A percentile compares a stretch with the other conserved stretches of the same genome.
These are phyloP conservation scores for Carcina quercana DNA, from an alignment of 2,888 invertebrate genomes.

Conservation along the genomic window DNA sequence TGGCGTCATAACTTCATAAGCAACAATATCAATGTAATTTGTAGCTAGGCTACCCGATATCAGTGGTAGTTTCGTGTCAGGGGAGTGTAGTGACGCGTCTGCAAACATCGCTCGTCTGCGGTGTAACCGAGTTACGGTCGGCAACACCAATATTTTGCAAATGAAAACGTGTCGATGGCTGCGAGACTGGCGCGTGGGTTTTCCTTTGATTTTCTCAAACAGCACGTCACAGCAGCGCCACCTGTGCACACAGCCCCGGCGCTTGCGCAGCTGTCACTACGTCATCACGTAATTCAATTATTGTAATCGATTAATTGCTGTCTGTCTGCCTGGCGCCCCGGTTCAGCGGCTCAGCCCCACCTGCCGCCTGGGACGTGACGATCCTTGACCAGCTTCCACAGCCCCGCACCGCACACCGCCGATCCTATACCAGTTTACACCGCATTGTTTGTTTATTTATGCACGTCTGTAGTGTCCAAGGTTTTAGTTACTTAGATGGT, in stretches of 20 bases:
- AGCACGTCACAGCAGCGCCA: constrained; percentile 39
- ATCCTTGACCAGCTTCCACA: constrained; percentile 26
- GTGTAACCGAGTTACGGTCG: constrained; percentile 28
- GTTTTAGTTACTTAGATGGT: constrained; percentile 25
- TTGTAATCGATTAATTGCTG: constrained; percentile 62
- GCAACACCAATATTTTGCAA: constrained; percentile 49
- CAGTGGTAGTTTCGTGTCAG: no score
- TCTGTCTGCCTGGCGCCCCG: constrained; percentile 44
- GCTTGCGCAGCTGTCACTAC: constrained; percentile 63
- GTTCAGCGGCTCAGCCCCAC: no score
- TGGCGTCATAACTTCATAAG: no score
- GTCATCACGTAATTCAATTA: constrained; percentile 57
- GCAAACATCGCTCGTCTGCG: constrained; percentile 22
- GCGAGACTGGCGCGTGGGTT: constrained; percentile 44
- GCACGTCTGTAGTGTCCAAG: constrained; percentile 30
- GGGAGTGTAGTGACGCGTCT: no score
- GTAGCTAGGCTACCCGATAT: no score
- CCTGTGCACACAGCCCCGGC: constrained; percentile 50
- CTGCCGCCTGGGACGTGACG: constrained; percentile 35
- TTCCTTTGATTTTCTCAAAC: constrained; percentile 61
- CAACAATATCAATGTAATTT: no score
- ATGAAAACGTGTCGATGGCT: constrained; percentile 37
- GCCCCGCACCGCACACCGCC: constrained; percentile 9
- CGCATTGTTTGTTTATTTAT: constrained; percentile 27
- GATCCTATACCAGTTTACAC: constrained; percentile 29